A percentile compares a stretch with the other conserved stretches of the same genome.
These are phyloP conservation scores for Paraplagusia blochii DNA, from an alignment of 2,113 vertebrate genomes.

Conservation along the genomic window DNA sequence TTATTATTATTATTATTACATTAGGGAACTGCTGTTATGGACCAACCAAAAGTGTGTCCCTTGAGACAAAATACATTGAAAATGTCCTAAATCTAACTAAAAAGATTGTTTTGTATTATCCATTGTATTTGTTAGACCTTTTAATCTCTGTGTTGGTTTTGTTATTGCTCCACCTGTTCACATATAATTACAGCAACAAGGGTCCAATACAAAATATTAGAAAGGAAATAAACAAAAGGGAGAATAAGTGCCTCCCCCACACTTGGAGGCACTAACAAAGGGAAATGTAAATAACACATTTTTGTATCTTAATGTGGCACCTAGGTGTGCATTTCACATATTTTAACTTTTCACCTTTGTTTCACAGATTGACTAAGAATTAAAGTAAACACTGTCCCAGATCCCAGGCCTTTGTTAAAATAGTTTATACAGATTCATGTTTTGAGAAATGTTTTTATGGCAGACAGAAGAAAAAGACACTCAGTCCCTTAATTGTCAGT, in stretches of 20 bases:
- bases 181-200: neutral
- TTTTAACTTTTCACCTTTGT: neutral
- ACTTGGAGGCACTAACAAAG: neutral
- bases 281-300: neutral
- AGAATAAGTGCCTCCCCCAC: slow-evolving; percentile 4
- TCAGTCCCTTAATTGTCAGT: too few species aligned
- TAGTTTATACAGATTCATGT: too few species aligned
- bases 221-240: neutral
- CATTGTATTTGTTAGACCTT: neutral
- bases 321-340: neutral
- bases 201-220: neutral
- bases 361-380: neutral
- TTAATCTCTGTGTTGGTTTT: neutral
- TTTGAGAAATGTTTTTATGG: too few species aligned
- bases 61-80: too few species aligned
- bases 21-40: too few species aligned
- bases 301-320: neutral
- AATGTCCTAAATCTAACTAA: too few species aligned
- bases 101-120: too few species aligned
- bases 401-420: neutral
- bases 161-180: neutral
- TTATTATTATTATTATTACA: too few species aligned
- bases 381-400: neutral
- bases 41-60: too few species aligned
- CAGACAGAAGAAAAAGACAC: too few species aligned